A percentile compares a stretch with the other conserved stretches of the same genome.
Evolutionary conservation across 2,113 vertebrate species (phyloP).

Genomic region (Axis porcinus): DNA sequence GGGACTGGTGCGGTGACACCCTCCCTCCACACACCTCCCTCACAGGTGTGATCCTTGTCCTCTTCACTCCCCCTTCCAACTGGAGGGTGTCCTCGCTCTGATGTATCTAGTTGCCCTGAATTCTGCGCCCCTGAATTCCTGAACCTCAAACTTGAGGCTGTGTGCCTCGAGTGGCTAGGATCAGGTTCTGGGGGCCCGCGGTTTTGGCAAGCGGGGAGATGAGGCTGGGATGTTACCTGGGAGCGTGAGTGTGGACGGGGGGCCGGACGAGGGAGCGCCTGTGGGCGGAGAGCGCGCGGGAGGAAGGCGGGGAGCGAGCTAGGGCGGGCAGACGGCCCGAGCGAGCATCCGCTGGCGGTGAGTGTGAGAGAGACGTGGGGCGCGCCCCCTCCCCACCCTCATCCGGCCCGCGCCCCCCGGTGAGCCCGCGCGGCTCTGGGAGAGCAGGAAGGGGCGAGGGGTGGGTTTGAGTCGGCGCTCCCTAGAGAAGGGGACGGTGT

Average conservation of each 20-base stretch:
- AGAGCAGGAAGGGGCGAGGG: not conserved
- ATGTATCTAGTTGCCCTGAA: not conserved
- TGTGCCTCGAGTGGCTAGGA: not conserved
- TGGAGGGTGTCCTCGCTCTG: not conserved
- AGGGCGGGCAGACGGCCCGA: accelerated
- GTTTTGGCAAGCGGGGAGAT: not conserved
- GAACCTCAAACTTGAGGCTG: not conserved
- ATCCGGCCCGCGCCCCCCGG: not conserved
- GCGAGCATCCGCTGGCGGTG: not conserved
- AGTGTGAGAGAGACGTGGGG: not conserved
- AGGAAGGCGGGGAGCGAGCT: not conserved
- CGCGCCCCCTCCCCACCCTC: not conserved
- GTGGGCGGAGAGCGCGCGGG: not conserved
- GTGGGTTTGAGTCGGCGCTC: not conserved
- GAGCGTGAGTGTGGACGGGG: not conserved
- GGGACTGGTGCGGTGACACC: accelerated
- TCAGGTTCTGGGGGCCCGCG: not conserved
- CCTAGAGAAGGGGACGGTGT: not conserved
- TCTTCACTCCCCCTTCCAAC: not conserved
- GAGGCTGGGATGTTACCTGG: too few relatives aligned
- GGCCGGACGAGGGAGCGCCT: not conserved
- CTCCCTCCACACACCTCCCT: accelerated
- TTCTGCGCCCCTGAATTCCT: not conserved
- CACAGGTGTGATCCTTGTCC: accelerated
- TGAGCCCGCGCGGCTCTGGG: not conserved